phyloP scores from a whole-genome alignment of 1,140 invertebrate genomes.

The Episyrphus balteatus region DNA sequence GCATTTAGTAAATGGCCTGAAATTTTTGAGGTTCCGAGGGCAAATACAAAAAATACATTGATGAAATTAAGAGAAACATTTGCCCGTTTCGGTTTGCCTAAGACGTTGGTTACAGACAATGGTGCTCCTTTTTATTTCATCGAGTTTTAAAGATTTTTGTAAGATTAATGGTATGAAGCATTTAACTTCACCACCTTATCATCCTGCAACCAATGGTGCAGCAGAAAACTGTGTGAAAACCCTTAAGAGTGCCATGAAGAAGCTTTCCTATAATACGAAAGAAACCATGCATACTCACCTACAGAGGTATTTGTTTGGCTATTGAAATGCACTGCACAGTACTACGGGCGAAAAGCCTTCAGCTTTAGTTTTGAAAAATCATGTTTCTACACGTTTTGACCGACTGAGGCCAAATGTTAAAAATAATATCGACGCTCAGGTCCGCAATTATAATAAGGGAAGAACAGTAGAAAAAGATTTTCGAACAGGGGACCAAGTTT shows the following conservation, averaged over 20 bases:
- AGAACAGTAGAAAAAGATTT: too few relatives aligned
- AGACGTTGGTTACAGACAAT: constrained; percentile 13
- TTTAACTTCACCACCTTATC: constrained; percentile 19
- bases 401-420: too few relatives aligned
- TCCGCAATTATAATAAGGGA: too few relatives aligned
- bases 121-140: constrained; percentile 3
- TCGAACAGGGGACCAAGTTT: too few relatives aligned
- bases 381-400: too few relatives aligned
- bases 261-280: not conserved
- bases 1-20: constrained; percentile 10
- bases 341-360: too few relatives aligned
- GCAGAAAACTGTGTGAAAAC: constrained; percentile 26
- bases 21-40: not conserved
- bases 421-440: too few relatives aligned
- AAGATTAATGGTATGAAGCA: constrained; percentile 14
- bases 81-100: not conserved
- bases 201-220: constrained; percentile 28
- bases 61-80: not conserved
- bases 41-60: not conserved
- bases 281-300: too few relatives aligned
- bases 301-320: too few relatives aligned
- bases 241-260: constrained; percentile 13
- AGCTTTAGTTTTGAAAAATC: too few relatives aligned
- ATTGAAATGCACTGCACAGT: too few relatives aligned
- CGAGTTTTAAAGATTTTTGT: not conserved